phyloP scores from a whole-genome alignment of 2,797 vertebrate genomes.

The Lindbergichthys nudifrons region DNA sequence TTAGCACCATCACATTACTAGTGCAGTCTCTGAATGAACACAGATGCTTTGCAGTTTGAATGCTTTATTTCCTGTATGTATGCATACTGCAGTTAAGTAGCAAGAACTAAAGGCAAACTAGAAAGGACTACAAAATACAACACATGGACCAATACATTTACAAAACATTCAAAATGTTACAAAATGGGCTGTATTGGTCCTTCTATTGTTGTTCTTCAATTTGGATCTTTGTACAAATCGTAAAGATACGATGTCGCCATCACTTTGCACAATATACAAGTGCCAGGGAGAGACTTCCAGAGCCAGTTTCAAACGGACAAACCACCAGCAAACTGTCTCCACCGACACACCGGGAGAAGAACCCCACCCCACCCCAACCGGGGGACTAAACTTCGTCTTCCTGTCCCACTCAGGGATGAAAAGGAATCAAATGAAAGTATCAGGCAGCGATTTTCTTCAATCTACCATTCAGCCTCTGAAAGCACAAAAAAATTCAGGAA shows the following conservation, averaged over 20 bases:
- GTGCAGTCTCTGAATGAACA: conserved; percentile 43
- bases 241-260: conserved; percentile 83
- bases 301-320: conserved; percentile 78
- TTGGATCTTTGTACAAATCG: conserved; percentile 91
- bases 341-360: conserved; percentile 60
- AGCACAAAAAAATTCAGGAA: conserved; percentile 67
- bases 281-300: conserved; percentile 84
- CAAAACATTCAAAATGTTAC: conserved; percentile 99
- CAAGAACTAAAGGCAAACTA: conserved; percentile 96
- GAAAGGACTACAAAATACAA: conserved; percentile 98
- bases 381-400: conserved; percentile 70
- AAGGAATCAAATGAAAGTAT: conserved; percentile 72
- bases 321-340: conserved; percentile 70
- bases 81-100: conserved; percentile 95
- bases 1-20: neutral
- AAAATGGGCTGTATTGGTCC: conserved; percentile 98
- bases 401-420: conserved; percentile 71
- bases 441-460: conserved; percentile 67
- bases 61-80: conserved; percentile 95
- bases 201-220: conserved; percentile 93
- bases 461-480: conserved; percentile 79
- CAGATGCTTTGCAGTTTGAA: conserved; percentile 90
- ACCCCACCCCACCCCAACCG: conserved; percentile 41
- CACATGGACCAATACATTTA: conserved; percentile 97
- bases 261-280: conserved; percentile 90